Conservation (phyloP, 2,113 vertebrate genomes). For the Eolophus roseicapilla region DNA sequence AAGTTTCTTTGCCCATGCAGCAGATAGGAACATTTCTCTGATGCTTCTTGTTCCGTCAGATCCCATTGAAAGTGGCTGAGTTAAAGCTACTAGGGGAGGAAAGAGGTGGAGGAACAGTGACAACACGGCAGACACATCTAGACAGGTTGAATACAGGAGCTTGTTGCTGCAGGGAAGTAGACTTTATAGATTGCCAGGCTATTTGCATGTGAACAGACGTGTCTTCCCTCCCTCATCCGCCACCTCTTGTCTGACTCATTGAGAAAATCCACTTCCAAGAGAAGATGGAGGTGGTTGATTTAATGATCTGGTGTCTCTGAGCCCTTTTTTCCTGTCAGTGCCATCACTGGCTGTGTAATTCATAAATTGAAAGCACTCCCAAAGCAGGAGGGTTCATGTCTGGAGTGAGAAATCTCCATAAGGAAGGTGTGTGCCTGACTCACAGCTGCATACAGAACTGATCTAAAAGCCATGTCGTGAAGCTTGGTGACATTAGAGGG, state of each 20-base stretch:
- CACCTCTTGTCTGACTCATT: constrained; percentile 11
- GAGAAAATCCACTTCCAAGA: not conserved
- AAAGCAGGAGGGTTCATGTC: not conserved
- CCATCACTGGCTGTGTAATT: not conserved
- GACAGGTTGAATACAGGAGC: not conserved
- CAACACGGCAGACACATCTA: not conserved
- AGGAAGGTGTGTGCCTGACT: not conserved
- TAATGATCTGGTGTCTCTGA: not conserved
- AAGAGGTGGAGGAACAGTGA: not conserved
- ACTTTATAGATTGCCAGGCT: not conserved
- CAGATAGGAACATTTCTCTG: not conserved
- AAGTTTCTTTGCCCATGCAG: not conserved
- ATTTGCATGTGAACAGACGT: not conserved
- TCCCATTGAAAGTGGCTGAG: not conserved
- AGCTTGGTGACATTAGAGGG: not conserved
- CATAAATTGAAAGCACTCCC: not conserved
- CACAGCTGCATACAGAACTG: not conserved
- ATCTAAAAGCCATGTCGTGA: not conserved
- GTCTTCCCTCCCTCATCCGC: not conserved
- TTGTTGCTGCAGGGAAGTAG: not conserved
- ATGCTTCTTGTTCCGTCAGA: not conserved
- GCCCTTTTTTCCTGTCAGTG: not conserved
- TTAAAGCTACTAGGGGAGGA: not conserved
- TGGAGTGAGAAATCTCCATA: not conserved
- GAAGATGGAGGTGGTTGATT: not conserved